Evolutionary conservation across 2,797 vertebrate genomes (phyloP).

Genomic region (Myoxocephalus aenaeus): DNA sequence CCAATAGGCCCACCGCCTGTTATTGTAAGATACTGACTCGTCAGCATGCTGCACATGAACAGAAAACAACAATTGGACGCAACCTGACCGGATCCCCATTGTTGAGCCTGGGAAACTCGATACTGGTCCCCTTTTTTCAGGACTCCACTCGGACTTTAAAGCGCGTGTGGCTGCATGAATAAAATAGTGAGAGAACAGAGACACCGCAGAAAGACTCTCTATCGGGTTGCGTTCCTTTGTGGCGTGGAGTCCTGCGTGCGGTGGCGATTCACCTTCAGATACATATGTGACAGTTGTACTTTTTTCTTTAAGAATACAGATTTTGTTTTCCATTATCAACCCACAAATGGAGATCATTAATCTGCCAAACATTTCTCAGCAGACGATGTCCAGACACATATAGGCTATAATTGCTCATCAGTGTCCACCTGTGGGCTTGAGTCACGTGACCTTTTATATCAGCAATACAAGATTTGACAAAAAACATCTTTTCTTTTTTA

Average conservation of each 20-base stretch:
- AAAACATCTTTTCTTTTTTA: no score
- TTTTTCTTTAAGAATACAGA: not conserved
- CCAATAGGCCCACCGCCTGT: constrained; percentile 5
- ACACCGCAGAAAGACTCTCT: constrained; percentile 63
- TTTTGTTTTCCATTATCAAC: not conserved
- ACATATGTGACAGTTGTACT: not conserved
- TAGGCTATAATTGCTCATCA: not conserved
- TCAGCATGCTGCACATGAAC: constrained; percentile 68
- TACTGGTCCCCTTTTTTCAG: constrained; percentile 77
- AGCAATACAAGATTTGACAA: no score
- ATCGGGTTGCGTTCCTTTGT: constrained; percentile 71
- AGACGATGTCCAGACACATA: not conserved
- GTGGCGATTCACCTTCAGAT: constrained; percentile 2
- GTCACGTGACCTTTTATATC: not conserved
- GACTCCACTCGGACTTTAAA: constrained; percentile 82
- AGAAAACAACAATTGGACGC: constrained; percentile 68
- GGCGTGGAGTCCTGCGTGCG: not conserved
- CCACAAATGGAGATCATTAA: not conserved
- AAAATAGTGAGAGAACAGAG: constrained; percentile 84
- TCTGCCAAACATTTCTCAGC: not conserved
- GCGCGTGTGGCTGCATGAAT: constrained; percentile 91
- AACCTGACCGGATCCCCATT: constrained; percentile 84
- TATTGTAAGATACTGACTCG: constrained; percentile 56
- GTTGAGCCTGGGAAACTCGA: constrained; percentile 81
- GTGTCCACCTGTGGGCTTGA: not conserved